phyloP scores from a whole-genome alignment of 2,888 invertebrate genomes.

The Ceraclea dissimilis region DNA sequence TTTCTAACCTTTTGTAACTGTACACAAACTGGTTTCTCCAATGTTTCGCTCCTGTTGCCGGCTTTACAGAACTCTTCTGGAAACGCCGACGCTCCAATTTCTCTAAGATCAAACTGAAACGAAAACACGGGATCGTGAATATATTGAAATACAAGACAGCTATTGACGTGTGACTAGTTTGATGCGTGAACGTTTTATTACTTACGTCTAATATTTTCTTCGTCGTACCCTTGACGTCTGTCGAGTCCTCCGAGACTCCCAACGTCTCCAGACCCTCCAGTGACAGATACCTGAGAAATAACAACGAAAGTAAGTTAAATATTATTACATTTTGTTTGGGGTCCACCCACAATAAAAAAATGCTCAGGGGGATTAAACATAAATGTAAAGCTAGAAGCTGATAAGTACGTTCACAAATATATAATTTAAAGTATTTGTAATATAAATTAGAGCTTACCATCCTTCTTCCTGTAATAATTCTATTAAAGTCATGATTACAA shows the following conservation, averaged over 20 bases:
- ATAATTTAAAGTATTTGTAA: not conserved
- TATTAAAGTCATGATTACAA: conserved; percentile 51
- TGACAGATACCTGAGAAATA: conserved; percentile 61
- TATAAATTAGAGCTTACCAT: conserved; percentile 46
- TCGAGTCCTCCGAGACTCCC: conserved; percentile 55
- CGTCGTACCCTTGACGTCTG: conserved; percentile 55
- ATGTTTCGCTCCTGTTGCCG: conserved; percentile 37
- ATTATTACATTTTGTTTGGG: conserved; percentile 12
- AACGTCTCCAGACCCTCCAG: conserved; percentile 62
- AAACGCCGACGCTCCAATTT: conserved; percentile 69
- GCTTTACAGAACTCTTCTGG: conserved; percentile 61
- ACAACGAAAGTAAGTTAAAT: conserved; percentile 28
- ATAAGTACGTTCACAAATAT: not conserved
- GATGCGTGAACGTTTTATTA: conserved; percentile 27
- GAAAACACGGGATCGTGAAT: not conserved
- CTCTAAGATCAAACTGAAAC: conserved; percentile 67
- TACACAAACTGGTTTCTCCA: conserved; percentile 60
- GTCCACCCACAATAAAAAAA: conserved; percentile 16
- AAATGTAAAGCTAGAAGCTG: conserved; percentile 18
- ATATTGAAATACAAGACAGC: not conserved
- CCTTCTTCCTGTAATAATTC: conserved; percentile 59
- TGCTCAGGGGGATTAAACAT: conserved; percentile 2
- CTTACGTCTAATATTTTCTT: conserved; percentile 66
- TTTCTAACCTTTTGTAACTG: conserved; percentile 86
- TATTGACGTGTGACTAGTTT: not conserved